A percentile compares a stretch with the other conserved stretches of the same genome.
These are phyloP conservation scores for Scaptomyza cyrtandrae DNA, from an alignment of 2,888 invertebrate species.

Conservation along the genomic window DNA sequence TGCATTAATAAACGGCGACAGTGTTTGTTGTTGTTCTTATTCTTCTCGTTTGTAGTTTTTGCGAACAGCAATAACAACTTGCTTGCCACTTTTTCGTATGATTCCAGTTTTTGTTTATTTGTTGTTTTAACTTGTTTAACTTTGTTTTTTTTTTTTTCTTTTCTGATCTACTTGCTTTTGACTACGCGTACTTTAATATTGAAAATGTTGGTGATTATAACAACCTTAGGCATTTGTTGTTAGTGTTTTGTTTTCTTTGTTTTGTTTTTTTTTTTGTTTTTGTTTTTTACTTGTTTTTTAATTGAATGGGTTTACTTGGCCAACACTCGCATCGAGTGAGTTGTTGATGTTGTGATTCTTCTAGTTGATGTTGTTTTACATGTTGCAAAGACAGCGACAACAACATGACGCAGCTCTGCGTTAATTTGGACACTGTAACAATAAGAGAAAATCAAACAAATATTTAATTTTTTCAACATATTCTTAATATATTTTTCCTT, in stretches of 20 bases:
- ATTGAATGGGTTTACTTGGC: slow-evolving; percentile 37
- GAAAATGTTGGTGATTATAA: slow-evolving; percentile 26
- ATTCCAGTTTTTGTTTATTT: slow-evolving; percentile 21
- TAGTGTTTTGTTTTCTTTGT: slow-evolving; percentile 25
- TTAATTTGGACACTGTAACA: slow-evolving; percentile 37
- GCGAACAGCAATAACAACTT: slow-evolving; percentile 27
- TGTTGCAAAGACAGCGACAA: slow-evolving; percentile 53
- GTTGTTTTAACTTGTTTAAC: slow-evolving; percentile 16
- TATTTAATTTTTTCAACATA: too few relatives aligned
- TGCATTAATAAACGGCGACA: slow-evolving; percentile 60
- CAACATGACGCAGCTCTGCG: slow-evolving; percentile 69
- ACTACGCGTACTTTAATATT: slow-evolving; percentile 28
- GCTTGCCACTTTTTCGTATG: slow-evolving; percentile 26
- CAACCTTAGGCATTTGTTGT: neutral
- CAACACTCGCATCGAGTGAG: slow-evolving; percentile 35
- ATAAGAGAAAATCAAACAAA: slow-evolving; percentile 3
- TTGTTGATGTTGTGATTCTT: slow-evolving; percentile 38
- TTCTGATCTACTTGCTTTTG: slow-evolving; percentile 36
- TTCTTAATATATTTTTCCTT: too few relatives aligned
- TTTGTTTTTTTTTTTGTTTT: slow-evolving; percentile 26
- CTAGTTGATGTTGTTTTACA: slow-evolving; percentile 47
- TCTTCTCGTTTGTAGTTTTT: slow-evolving; percentile 14
- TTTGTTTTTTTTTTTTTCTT: slow-evolving; percentile 30
- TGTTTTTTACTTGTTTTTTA: slow-evolving; percentile 19
- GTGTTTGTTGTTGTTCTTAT: slow-evolving; percentile 32